Percentiles rank a stretch among this genome's conserved stretches.
Conservation (phyloP, 2,888 invertebrate genomes). For the Megamerina dolium region DNA sequence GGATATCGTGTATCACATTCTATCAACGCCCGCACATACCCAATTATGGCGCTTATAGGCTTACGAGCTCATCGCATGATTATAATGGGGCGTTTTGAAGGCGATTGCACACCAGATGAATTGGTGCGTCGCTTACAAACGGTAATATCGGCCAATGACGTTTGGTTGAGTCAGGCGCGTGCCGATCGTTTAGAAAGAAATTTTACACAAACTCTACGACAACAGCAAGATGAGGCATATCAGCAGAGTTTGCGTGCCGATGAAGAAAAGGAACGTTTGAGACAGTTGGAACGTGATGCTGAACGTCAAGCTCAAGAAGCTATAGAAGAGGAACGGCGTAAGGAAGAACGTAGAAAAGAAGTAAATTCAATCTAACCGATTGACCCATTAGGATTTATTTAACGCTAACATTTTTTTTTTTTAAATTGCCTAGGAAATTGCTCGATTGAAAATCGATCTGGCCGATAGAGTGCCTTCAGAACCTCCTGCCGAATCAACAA, state of each 20-base stretch:
- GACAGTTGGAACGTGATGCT: slow-evolving; percentile 57
- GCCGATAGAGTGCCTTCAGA: slow-evolving; percentile 66
- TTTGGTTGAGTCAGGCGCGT: slow-evolving; percentile 77
- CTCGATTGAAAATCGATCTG: slow-evolving; percentile 61
- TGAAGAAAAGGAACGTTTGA: slow-evolving; percentile 84
- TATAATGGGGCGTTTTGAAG: slow-evolving; percentile 85
- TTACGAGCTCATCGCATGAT: slow-evolving; percentile 89
- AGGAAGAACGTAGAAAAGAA: slow-evolving; percentile 35
- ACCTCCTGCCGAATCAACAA: slow-evolving; percentile 63
- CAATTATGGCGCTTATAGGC: slow-evolving; percentile 85
- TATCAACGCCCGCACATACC: slow-evolving; percentile 74
- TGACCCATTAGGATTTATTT: not conserved
- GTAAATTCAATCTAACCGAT: slow-evolving; percentile 3
- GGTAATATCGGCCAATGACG: slow-evolving; percentile 80
- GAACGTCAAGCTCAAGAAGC: slow-evolving; percentile 51
- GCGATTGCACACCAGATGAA: slow-evolving; percentile 66
- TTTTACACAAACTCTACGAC: slow-evolving; percentile 77
- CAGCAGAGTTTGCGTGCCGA: slow-evolving; percentile 85
- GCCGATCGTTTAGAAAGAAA: slow-evolving; percentile 79
- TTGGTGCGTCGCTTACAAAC: slow-evolving; percentile 66
- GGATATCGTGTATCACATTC: slow-evolving; percentile 89
- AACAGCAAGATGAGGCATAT: slow-evolving; percentile 92
- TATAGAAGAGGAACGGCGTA: slow-evolving; percentile 53
- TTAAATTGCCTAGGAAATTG: slow-evolving; percentile 52
- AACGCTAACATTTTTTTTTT: not conserved